Evolutionary conservation across 2,888 invertebrate species (phyloP), one percentile per base, ranked within the genome.

Genomic region (Dicycla oo): DNA sequence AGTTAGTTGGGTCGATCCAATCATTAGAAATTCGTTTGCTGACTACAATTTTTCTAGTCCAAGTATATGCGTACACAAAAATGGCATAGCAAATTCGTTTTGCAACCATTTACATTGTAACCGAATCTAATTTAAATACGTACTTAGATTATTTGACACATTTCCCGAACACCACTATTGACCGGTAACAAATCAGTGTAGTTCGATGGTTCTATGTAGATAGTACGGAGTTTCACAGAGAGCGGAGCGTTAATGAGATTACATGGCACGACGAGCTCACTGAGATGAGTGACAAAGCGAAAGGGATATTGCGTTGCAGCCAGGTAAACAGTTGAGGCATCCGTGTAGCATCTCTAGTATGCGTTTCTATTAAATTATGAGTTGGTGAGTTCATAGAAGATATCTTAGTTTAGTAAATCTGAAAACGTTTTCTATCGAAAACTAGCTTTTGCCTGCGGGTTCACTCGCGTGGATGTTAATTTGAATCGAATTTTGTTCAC

Each of bases 231-330:
- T 26, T 72, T 18, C 49, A 68, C 56, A 65, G 61, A 65, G 61
- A 58, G 23, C 40, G 30, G 40, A 80, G 61, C 57, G 49, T 58
- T 81, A 81, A 78, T 78, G 53, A 58, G 76, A 75, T 81, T 75
- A 75, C 65, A 58, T 65, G 76, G 34, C 13, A 64, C 61, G 69
- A 43, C 63, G 77, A 40, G 57, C 58, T 49, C 51, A n/a, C 49
- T 53, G 65, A 65, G 69, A 81, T 70, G 58, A 78, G 62, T 60
- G 66, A 70, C 71, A 76, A 76, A 66, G 65, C 51, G 38, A 67
- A 66, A 67, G 62, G 69, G 57, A 80, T 78, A 80, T 76, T 76
- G 64, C 51, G 49, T 51, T 77, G 73, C 78, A 75, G 62, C 47
- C n/a, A 54, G 23, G 30, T 63, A 80, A 77, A 79, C 62, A 56